Conservation (phyloP, 2,888 invertebrate species). For the Lasioglossum malachurum region DNA sequence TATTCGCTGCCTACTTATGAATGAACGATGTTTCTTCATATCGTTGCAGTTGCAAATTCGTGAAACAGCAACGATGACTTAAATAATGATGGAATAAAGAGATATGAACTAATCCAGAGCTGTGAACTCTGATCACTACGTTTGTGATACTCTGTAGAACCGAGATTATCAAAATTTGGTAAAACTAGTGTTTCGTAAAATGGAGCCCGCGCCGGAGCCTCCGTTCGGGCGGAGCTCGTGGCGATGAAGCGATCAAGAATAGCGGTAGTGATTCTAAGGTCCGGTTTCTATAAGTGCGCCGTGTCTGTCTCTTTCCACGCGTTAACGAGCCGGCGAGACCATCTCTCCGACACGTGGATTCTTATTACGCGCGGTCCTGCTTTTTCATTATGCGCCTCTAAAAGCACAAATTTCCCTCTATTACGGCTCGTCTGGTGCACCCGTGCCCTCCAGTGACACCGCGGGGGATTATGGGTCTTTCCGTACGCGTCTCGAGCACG, state of each 20-base stretch:
- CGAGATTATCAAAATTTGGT: background rate
- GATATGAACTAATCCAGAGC: too few relatives aligned
- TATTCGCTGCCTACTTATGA: too few relatives aligned
- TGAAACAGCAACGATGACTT: background rate
- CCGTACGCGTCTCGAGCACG: background rate
- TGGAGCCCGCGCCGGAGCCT: conserved; percentile 4
- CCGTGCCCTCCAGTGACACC: conserved; percentile 57
- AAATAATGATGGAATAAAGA: background rate
- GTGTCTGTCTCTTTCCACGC: conserved; percentile 36
- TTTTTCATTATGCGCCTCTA: conserved; percentile 69
- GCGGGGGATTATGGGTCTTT: background rate
- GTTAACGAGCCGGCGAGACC: conserved; percentile 63
- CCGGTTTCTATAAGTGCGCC: conserved; percentile 48
- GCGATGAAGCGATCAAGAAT: conserved; percentile 67
- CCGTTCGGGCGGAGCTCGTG: conserved; percentile 44
- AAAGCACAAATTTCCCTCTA: conserved; percentile 77
- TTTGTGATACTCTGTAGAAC: too few relatives aligned
- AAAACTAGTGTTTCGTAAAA: conserved; percentile 13
- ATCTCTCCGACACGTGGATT: conserved; percentile 25
- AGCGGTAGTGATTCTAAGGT: conserved; percentile 45
- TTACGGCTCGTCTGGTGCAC: conserved; percentile 71
- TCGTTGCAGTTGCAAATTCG: background rate
- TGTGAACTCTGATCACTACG: too few relatives aligned
- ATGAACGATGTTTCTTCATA: background rate
- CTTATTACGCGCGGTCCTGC: conserved; percentile 43